phyloP scores from a whole-genome alignment of 2,113 vertebrate genomes.

The Coreoperca whiteheadi region DNA sequence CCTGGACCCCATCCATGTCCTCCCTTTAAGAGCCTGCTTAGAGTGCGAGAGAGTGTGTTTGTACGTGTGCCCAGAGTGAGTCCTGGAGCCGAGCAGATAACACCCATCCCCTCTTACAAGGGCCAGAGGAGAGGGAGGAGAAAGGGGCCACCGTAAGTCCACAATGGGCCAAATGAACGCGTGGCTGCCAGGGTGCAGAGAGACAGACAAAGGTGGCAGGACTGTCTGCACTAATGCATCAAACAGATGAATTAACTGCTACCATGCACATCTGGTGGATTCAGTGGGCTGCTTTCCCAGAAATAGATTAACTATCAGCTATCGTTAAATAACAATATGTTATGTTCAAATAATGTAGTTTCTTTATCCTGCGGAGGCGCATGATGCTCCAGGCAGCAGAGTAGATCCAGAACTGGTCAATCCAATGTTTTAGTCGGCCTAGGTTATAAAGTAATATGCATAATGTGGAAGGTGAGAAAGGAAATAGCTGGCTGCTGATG shows the following conservation, averaged over 20 bases:
- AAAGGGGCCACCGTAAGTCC: constrained; percentile 40
- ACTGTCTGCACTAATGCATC: constrained; percentile 60
- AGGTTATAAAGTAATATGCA: constrained; percentile 33
- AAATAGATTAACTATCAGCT: constrained; percentile 74
- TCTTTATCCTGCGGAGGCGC: constrained; percentile 42
- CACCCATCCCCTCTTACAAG: constrained; percentile 60
- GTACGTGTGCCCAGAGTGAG: constrained; percentile 69
- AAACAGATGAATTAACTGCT: constrained; percentile 67
- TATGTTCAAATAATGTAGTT: constrained; percentile 56
- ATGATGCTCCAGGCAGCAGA: constrained; percentile 37
- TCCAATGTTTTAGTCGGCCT: constrained; percentile 9
- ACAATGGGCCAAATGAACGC: constrained; percentile 66
- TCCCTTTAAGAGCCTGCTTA: constrained; percentile 65
- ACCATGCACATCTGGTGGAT: constrained; percentile 67
- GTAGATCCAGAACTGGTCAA: constrained; percentile 23
- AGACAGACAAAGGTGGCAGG: constrained; percentile 72
- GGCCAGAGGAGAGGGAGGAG: constrained; percentile 60
- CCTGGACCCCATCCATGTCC: constrained; percentile 59
- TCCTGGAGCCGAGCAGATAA: constrained; percentile 76
- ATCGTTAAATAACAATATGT: constrained; percentile 69
- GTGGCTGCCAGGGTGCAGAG: constrained; percentile 59
- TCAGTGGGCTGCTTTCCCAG: constrained; percentile 67
- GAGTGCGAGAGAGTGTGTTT: constrained; percentile 53
- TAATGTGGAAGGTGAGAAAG: constrained; percentile 26
- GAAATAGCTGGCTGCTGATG: constrained; percentile 43